phyloP scores from a whole-genome alignment of 2,797 vertebrate species.

The Rhinogobio ventralis region DNA sequence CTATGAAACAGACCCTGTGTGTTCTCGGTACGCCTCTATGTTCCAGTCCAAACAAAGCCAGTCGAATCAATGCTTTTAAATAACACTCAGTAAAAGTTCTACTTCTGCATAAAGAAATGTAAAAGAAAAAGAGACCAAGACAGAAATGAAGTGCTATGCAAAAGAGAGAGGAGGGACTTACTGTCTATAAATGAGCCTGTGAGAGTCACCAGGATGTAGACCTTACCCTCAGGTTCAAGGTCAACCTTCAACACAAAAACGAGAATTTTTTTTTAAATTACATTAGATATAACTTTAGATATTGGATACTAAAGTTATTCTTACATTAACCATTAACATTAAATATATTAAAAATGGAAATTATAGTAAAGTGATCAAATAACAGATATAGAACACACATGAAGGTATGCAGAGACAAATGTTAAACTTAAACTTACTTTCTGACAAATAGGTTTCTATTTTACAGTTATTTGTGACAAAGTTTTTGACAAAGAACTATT shows the following conservation, averaged over 20 bases:
- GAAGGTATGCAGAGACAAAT: not conserved
- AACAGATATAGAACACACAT: not conserved
- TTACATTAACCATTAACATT: not conserved
- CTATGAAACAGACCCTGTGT: not conserved
- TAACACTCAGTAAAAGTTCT: not conserved
- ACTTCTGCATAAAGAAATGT: too few species aligned
- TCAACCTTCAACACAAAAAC: conserved; percentile 83
- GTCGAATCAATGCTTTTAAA: not conserved
- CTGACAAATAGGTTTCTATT: too few species aligned
- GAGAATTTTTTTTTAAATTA: not conserved
- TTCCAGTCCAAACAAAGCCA: not conserved
- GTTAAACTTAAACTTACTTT: too few species aligned
- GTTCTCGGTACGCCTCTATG: not conserved
- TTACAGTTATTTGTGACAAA: not conserved
- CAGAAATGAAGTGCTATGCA: too few species aligned
- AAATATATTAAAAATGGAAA: not conserved
- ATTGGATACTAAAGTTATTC: not conserved
- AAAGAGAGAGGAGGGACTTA: conserved; percentile 69
- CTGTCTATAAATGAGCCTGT: conserved; percentile 91
- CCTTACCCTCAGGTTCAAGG: conserved; percentile 96
- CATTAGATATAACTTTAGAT: not conserved
- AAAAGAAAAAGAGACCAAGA: not conserved
- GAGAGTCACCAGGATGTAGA: conserved; percentile 88
- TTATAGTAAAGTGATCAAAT: not conserved
- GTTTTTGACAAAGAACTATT: not conserved